Base-by-base conservation (phyloP, 2,113 vertebrate species). In the Mastomys natalensis region DNA sequence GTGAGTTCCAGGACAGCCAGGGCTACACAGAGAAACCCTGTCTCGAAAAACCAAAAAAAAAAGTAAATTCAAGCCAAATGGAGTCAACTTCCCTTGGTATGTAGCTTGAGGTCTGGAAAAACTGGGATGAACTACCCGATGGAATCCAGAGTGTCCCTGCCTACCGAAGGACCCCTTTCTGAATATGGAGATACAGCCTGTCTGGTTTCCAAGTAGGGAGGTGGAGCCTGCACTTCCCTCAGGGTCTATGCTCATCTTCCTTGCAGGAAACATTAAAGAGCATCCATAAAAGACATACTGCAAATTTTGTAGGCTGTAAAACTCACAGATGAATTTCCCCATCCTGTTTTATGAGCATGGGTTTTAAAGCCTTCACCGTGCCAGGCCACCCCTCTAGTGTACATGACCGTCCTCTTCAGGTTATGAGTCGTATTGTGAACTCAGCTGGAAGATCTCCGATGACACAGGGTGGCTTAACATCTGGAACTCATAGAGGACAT, bases 231-330 rank as follows among this genome's bases (percentile, higher is more conserved):
- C 12, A 7, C 19, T 87, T 31, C 19, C 22, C 24, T 37, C 7
- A 26, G 51, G 70, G 0, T 1, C 68, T 19, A 90, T 16, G 6
- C 81, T 94, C 24, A 17, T 10, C 0, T 0, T 51, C 92, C 73
- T 85, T 34, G 74, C 53, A 74, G 92, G 90, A 86, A 91, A 85
- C 72, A 43, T 81, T 82, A 89, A 89, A 92, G 90, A 78, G 22
- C 51, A 82, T 22, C 87, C 62, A 55, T 84, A 51, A 95, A 86
- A 68, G 51, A 92, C 81, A 87, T 26, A 55, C 19, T 13, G 2
- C 13, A 31, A 74, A 84, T 95, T 93, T 85, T 90, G 74, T 66
- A 90, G 73, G 84, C 81, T 9, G 1, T 97, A 94, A 94, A 96
- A 48, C 62, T 89, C 21, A n/a, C 45, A 90, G 92, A 86, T 90